Conservation (phyloP, 30 jellyfish, hydroid and myxozoan genomes). For the Catostylus mosaicus region DNA sequence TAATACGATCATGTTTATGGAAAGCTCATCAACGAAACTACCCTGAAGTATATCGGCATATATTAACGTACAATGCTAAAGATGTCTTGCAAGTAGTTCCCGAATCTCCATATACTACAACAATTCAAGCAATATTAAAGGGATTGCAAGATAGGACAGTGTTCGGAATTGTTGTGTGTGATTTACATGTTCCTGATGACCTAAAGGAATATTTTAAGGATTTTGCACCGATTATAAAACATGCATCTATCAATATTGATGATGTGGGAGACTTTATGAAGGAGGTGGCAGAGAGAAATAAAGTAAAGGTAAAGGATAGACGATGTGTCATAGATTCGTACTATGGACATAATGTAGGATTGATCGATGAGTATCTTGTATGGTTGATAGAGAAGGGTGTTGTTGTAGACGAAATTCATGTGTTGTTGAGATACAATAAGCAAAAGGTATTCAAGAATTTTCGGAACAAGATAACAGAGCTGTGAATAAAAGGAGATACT, state of each 20-base stretch:
- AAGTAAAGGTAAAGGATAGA: not conserved
- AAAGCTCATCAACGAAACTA: not conserved
- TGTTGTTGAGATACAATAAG: conserved; percentile 1
- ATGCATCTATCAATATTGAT: not conserved
- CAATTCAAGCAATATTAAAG: not conserved
- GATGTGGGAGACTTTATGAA: not conserved
- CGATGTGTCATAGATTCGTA: too few relatives aligned
- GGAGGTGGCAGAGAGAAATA: not conserved
- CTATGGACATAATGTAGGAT: not conserved
- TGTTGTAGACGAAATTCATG: not conserved
- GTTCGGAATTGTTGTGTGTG: not conserved
- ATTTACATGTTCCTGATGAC: not conserved
- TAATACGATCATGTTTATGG: not conserved
- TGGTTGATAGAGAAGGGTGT: conserved; percentile 23
- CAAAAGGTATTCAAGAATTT: not conserved
- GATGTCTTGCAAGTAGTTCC: not conserved
- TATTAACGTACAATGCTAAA: too few relatives aligned
- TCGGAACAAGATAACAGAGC: not conserved
- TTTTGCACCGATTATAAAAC: not conserved
- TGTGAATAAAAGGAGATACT: not conserved
- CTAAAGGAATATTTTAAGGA: not conserved
- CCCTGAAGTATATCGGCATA: not conserved
- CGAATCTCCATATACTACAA: not conserved
- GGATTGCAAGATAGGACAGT: not conserved
- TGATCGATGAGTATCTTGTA: conserved; percentile 13